Evolutionary conservation across 2,797 vertebrate species (phyloP), one percentile per base, ranked within the genome.

Genomic region (Halcyon chelicuti): DNA sequence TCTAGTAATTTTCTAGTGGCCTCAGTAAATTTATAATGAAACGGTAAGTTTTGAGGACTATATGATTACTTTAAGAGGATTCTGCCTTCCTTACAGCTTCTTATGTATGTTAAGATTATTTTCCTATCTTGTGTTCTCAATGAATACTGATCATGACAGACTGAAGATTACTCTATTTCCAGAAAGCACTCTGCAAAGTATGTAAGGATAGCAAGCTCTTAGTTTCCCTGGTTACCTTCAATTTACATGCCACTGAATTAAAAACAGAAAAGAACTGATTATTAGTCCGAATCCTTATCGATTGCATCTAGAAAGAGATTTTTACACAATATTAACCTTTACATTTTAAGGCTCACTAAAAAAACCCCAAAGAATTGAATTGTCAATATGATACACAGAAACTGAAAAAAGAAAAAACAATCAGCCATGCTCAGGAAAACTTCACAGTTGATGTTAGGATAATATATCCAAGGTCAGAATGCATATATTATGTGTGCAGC

Each of bases 221-320:
- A 35, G 93, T 96, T 95, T 94, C 96, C 96, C 78, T 96, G 95
- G 96, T 94, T 97, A 96, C 96, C 81, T 90, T 90, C 65, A 87
- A 94, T 94, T 91, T 94, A 91, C 81, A 94, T 94, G 68, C 46
- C 75, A 88, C 67, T 61, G 85, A 97, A 94, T 91, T 93, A 94
- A 79, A 78, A 93, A 85, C 61, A 78, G 85, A 90, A 90, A 79
- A 65, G 40, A 75, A 29, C 21, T 31, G 31, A 60, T 70, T 93
- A 88, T 91, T 54, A 94, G 74, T 76, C 67, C 87, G 52, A 94
- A 79, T 74, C 52, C 57, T 68, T 57, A 76, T 49, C 17, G 2
- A 28, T 57, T 92, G 44, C 25, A 60, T 49, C 61, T 40, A 91
- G 42, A 72, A 68, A 67, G 25, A 42, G 14, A 52, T 67, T 91